These are phyloP conservation scores for Panonychus citri DNA, from an alignment of 1,140 invertebrate species.

Conservation along the genomic window DNA sequence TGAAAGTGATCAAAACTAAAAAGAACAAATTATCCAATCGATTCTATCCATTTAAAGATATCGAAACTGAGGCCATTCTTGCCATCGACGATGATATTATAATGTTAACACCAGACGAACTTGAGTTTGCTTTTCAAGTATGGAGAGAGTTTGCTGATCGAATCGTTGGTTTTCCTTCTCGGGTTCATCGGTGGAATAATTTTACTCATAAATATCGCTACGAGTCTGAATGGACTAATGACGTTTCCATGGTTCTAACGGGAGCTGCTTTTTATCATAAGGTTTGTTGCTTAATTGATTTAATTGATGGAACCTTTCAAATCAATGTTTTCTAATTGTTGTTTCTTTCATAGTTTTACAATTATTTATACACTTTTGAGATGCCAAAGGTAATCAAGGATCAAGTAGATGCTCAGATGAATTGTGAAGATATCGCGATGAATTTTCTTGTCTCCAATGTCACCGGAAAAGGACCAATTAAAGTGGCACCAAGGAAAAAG, in stretches of 20 bases:
- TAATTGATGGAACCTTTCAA: not conserved
- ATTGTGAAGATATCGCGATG: constrained; percentile 86
- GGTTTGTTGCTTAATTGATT: constrained; percentile 21
- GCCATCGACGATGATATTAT: constrained; percentile 82
- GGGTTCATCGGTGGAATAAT: constrained; percentile 74
- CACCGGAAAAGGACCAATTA: constrained; percentile 75
- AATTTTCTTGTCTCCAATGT: constrained; percentile 72
- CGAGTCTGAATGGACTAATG: constrained; percentile 82
- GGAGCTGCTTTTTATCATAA: constrained; percentile 80
- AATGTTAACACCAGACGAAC: constrained; percentile 74
- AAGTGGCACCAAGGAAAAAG: constrained; percentile 90
- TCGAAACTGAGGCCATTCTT: constrained; percentile 72
- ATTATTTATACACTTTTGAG: constrained; percentile 56
- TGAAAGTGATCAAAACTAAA: constrained; percentile 70
- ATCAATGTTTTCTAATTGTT: constrained; percentile 5
- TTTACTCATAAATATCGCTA: constrained; percentile 56
- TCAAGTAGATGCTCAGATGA: constrained; percentile 76
- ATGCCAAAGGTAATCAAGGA: constrained; percentile 52
- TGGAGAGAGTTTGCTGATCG: constrained; percentile 82
- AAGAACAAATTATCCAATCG: constrained; percentile 74
- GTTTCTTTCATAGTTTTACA: constrained; percentile 40
- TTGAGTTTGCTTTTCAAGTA: constrained; percentile 67
- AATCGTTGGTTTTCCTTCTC: constrained; percentile 70
- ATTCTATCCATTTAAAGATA: constrained; percentile 75
- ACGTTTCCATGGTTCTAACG: constrained; percentile 75